Evolutionary conservation across 2,888 invertebrate genomes (phyloP).

Genomic region (Rhingia campestris): DNA sequence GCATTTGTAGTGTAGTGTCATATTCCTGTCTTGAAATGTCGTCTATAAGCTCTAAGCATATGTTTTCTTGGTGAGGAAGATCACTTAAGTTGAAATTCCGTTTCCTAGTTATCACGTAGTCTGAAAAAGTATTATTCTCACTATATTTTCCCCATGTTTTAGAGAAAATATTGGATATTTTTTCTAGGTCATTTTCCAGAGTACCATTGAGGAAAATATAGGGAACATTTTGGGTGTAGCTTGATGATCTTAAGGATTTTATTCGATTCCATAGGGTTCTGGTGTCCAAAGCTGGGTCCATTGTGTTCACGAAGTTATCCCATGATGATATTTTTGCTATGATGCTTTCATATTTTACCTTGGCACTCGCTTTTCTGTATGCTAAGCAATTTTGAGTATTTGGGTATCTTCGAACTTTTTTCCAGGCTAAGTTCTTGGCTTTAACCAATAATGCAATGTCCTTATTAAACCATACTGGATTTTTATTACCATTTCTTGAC

Average conservation of each 20-base stretch:
- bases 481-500: background rate
- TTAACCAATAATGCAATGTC: conserved; percentile 8
- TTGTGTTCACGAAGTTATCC: background rate
- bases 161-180: conserved; percentile 16
- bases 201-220: conserved; percentile 9
- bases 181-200: conserved; percentile 17
- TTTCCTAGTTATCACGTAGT: too few relatives aligned
- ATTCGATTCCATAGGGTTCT: conserved; percentile 19
- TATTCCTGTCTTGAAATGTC: too few relatives aligned
- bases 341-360: too few relatives aligned
- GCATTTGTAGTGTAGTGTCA: too few relatives aligned
- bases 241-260: conserved; percentile 17
- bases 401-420: conserved; percentile 1
- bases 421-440: conserved; percentile 20
- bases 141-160: conserved; percentile 14
- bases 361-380: background rate
- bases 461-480: conserved; percentile 11
- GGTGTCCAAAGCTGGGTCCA: background rate
- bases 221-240: conserved; percentile 5
- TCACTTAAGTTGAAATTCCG: too few relatives aligned
- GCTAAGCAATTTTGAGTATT: conserved; percentile 4
- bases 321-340: too few relatives aligned
- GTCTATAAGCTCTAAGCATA: too few relatives aligned
- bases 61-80: too few relatives aligned
- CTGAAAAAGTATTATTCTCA: conserved; percentile 10